Base-by-base conservation (phyloP, 2,113 vertebrate species). In the Osmerus mordax region DNA sequence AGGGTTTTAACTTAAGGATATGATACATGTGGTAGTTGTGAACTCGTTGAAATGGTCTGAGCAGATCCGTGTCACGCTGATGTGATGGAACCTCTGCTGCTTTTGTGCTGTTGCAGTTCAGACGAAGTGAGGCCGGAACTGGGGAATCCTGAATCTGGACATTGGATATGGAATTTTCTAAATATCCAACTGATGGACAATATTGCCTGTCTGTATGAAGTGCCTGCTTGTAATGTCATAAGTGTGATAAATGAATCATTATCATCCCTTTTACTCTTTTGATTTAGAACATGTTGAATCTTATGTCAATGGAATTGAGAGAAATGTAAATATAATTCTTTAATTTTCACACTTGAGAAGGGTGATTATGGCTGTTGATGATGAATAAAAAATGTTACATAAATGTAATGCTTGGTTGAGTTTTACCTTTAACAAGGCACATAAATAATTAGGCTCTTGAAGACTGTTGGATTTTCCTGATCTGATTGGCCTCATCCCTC, bases 71-170 rank as follows among this genome's bases (percentile, higher is more conserved):
- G 32, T 63, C 4, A 18, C 18, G 5, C 28, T 1, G 56, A 8
- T 29, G 23, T 65, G 71, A 7, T 56, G 18, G 4, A 58, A 70
- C 67, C 54, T 18, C 15, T 65, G n/a, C 15, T 69, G 72, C 67
- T 47, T 19, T 0, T 41, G 25, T 21, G 64, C 15, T 56, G 11
- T 77, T 71, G 9, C 85, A 92, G 90, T 92, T 92, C 80, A 89
- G 84, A 77, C 84, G 84, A 79, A 67, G 81, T 41, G 89, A 91
- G 70, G 29, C 82, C 54, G 87, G 88, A 82, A 41, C 77, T 0
- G 89, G 87, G 1, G 84, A 90, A 47, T 86, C 87, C 16, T 86
- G 65, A 84, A 56, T 64, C 13, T 1, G 15, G 29, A 73, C 36
- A 64, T 69, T 72, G 23, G 23, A 23, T 55, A 19, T 51, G 23